A percentile compares a stretch with the other conserved stretches of the same genome.
These are phyloP conservation scores for Synanthedon formicaeformis DNA, from an alignment of 2,888 invertebrate species.

Conservation along the genomic window DNA sequence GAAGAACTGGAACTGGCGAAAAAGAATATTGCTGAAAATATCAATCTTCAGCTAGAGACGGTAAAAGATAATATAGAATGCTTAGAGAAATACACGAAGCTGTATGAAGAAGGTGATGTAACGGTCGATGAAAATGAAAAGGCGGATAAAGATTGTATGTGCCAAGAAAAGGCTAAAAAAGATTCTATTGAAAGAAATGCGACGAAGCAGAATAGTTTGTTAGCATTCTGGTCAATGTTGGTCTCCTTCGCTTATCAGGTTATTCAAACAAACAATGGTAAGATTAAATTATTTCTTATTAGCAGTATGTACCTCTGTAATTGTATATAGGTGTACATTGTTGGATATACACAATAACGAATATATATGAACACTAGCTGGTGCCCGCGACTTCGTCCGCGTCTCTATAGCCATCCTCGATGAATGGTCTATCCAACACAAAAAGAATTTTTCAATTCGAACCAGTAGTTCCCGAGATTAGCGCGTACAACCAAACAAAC, in stretches of 20 bases:
- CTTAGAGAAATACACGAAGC: slow-evolving; percentile 28
- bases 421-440: too few species aligned
- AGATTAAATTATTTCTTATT: slow-evolving; percentile 3
- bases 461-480: too few species aligned
- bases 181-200: slow-evolving; percentile 11
- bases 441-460: too few species aligned
- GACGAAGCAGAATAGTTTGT: slow-evolving; percentile 21
- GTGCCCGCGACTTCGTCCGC: too few species aligned
- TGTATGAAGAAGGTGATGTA: slow-evolving; percentile 15
- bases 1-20: slow-evolving; percentile 20
- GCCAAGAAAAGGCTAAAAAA: slow-evolving; percentile 8
- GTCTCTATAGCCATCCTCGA: too few species aligned
- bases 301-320: too few species aligned
- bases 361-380: too few species aligned
- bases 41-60: slow-evolving; percentile 33
- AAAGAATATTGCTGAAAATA: slow-evolving; percentile 27
- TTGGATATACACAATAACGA: too few species aligned
- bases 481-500: too few species aligned
- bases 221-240: slow-evolving; percentile 42
- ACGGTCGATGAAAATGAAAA: slow-evolving; percentile 6
- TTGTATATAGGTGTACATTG: too few species aligned
- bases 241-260: slow-evolving; percentile 54
- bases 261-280: slow-evolving; percentile 47
- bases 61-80: slow-evolving; percentile 36
- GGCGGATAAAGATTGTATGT: slow-evolving; percentile 4